Conservation (phyloP, 2,797 vertebrate genomes). For the Acanthurus lineatus region DNA sequence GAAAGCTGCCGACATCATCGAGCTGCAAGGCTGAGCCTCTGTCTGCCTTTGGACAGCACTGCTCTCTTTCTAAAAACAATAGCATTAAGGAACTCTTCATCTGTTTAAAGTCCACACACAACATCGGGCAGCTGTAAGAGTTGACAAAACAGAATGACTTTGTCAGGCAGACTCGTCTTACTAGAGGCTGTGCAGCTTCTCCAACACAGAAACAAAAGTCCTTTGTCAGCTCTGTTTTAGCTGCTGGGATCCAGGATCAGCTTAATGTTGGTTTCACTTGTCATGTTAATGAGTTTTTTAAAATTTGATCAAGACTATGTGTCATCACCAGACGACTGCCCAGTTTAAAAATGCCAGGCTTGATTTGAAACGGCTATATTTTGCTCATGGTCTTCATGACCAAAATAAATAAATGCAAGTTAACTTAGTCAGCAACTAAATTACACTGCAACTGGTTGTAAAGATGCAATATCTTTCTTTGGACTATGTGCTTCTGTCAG, state of each 20-base stretch:
- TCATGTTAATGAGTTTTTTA: constrained; percentile 53
- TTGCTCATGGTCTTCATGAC: constrained; percentile 8
- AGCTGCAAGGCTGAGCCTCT: constrained; percentile 45
- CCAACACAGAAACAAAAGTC: constrained; percentile 55
- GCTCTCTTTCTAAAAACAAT: constrained; percentile 65
- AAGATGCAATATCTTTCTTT: not conserved
- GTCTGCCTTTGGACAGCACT: constrained; percentile 48
- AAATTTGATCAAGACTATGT: constrained; percentile 49
- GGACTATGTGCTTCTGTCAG: not conserved
- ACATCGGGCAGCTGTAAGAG: constrained; percentile 33
- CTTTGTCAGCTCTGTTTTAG: constrained; percentile 55
- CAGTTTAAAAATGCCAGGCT: constrained; percentile 23
- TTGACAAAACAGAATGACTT: constrained; percentile 62
- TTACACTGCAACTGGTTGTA: not conserved
- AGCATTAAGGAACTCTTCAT: constrained; percentile 61
- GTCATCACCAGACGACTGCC: constrained; percentile 3
- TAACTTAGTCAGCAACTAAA: not conserved
- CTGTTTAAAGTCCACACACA: constrained; percentile 58
- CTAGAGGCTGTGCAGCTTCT: constrained; percentile 44
- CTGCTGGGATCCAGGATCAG: constrained; percentile 48
- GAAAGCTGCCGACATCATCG: constrained; percentile 74
- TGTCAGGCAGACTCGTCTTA: constrained; percentile 42
- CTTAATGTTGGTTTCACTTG: constrained; percentile 48
- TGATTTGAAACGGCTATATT: constrained; percentile 7
- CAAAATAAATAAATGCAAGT: constrained; percentile 9